Base-by-base conservation (phyloP, 1,140 invertebrate genomes). In the Centruroides vittatus region DNA sequence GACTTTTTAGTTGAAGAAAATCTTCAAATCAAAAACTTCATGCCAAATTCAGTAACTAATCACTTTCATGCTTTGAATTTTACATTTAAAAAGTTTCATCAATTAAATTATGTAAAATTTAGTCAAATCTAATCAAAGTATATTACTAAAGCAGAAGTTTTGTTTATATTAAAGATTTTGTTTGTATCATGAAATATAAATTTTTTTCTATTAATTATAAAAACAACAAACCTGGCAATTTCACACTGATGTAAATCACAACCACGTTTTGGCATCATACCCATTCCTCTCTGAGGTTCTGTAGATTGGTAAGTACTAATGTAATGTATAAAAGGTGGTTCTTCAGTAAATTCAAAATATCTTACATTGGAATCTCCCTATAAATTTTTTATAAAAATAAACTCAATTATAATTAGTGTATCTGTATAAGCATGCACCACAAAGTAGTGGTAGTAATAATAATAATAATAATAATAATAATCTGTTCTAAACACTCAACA, bases 221-320 rank as follows among this genome's bases (percentile, higher is more conserved):
- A 41, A 47, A 56, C 13, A 48, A n/a, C 41, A 35, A 47, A 61
- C 75, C 91, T 83, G 62, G 84, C 79, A 68, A 94, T 93, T 80
- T 95, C 92, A 77, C 90, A 93, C 57, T 82, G 85, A 62, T 84
- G 87, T 50, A 94, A 88, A 75, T 98, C 93, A 76, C 90, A 88
- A 62, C 96, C 96, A 71, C 96, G 80, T 78, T 99, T 99, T 64
- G 93, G 93, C 94, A 99, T 98, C 81, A 93, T 87, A 63, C 93
- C 94, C 71, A 98, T 89, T 70, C 93, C 95, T 80, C 95, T 80
- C 74, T 99, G 96, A 57, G 96, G 95, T 75, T 96, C 91, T 34
- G 89, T 88, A 46, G 90, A 93, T 80, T 93, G 85, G 80, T 93
- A 89, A 70, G 93, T 96, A 78, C 93, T 98, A 70, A 99, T 96